Conservation (phyloP, 2,888 invertebrate genomes). For the Tenthredo distinguenda region DNA sequence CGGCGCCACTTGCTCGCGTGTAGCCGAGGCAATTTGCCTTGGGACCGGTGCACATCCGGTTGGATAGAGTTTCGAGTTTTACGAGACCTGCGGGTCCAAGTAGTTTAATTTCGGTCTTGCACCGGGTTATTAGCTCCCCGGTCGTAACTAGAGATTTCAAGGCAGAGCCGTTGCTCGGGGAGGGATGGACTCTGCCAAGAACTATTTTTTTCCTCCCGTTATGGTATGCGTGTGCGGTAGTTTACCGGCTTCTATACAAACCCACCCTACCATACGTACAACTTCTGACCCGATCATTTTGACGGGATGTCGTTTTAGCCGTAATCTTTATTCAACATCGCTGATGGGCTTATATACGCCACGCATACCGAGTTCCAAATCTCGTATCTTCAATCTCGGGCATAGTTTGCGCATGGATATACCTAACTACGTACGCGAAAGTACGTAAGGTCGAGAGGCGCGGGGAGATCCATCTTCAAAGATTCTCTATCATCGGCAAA, state of each 20-base stretch:
- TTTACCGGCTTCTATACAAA: background rate
- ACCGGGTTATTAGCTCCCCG: constrained; percentile 40
- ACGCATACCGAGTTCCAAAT: background rate
- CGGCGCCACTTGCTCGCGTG: background rate
- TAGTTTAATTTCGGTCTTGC: constrained; percentile 50
- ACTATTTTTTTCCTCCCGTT: background rate
- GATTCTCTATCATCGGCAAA: constrained; percentile 20
- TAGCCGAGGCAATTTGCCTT: constrained; percentile 36
- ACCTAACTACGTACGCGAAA: background rate
- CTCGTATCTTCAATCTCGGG: background rate
- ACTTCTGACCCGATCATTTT: constrained; percentile 24
- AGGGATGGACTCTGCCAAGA: constrained; percentile 36
- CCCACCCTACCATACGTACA: background rate
- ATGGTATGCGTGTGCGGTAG: background rate
- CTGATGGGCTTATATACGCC: background rate
- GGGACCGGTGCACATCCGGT: constrained; percentile 39
- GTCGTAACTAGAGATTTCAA: constrained; percentile 27
- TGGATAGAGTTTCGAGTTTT: constrained; percentile 48
- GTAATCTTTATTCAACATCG: constrained; percentile 14
- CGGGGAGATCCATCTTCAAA: constrained; percentile 8
- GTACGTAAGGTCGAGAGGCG: background rate
- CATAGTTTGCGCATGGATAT: background rate
- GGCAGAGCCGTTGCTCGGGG: constrained; percentile 51
- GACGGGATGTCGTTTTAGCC: background rate
- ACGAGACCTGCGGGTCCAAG: constrained; percentile 47